Conservation (phyloP, 2,797 vertebrate species). For the Xiphorhynchus erythropygius region DNA sequence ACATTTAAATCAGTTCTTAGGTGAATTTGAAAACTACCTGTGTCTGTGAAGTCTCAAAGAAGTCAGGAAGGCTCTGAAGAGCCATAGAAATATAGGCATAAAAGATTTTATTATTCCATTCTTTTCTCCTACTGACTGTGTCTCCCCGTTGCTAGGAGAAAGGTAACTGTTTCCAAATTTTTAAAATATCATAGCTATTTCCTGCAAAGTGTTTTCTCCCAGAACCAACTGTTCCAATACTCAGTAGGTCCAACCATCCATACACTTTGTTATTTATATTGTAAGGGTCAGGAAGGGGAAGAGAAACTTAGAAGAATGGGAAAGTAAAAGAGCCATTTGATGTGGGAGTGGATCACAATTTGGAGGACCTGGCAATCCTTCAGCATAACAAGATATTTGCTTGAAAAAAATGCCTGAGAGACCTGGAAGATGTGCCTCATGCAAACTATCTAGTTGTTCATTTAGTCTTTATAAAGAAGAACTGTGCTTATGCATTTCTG, state of each 20-base stretch:
- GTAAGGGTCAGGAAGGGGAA: not conserved
- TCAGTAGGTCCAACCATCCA: not conserved
- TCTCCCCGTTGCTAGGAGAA: not conserved
- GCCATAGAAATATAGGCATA: not conserved
- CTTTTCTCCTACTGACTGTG: not conserved
- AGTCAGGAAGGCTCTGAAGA: not conserved
- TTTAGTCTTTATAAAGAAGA: not conserved
- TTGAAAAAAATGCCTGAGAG: not conserved
- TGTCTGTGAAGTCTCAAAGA: constrained; percentile 2
- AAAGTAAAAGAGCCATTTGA: rapidly evolving
- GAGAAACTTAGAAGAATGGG: not conserved
- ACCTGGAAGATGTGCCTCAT: not conserved
- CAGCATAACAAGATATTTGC: not conserved
- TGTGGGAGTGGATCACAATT: not conserved
- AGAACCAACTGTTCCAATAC: not conserved
- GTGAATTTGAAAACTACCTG: not conserved
- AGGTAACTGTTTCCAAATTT: not conserved
- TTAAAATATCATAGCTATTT: not conserved
- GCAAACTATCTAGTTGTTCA: not conserved
- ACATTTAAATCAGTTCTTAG: not conserved
- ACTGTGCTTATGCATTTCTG: not conserved
- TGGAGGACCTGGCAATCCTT: not conserved
- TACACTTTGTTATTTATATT: not conserved
- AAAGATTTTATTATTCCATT: constrained; percentile 16
- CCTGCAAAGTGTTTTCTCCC: not conserved